A percentile compares a stretch with the other conserved stretches of the same genome.
These are phyloP conservation scores for Zaprionus tsacasi DNA, from an alignment of 1,140 invertebrate genomes.

Conservation along the genomic window DNA sequence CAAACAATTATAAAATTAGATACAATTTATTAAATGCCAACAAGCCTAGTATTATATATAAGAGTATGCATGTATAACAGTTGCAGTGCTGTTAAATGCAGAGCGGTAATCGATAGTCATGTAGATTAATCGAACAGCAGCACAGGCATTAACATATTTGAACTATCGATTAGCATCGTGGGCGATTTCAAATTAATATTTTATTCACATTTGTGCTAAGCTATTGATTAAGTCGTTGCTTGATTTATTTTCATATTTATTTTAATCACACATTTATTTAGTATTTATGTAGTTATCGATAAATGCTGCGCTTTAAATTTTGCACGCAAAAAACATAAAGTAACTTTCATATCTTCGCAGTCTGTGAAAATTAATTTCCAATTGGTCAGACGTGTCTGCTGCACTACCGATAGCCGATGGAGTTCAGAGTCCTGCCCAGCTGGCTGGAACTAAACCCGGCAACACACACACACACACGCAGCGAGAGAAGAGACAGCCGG, in stretches of 20 bases:
- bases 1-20: conserved; percentile 1
- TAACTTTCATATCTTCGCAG: conserved; percentile 39
- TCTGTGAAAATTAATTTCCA: conserved; percentile 64
- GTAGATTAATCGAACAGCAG: background rate
- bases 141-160: background rate
- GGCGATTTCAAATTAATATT: no score
- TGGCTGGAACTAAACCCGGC: conserved; percentile 27
- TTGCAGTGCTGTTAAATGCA: background rate
- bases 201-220: no score
- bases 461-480: background rate
- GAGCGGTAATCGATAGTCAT: background rate
- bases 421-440: conserved; percentile 14
- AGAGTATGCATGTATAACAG: background rate
- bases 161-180: no score
- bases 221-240: no score
- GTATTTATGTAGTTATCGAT: no score
- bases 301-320: background rate
- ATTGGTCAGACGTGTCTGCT: conserved; percentile 63
- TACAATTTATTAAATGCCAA: conserved; percentile 3
- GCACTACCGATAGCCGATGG: conserved; percentile 11
- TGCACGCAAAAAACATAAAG: background rate
- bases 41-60: background rate
- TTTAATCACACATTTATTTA: no score
- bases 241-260: no score
- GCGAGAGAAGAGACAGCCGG: background rate